These are phyloP conservation scores for Steinernema carpocapsae DNA, from an alignment of 2,888 invertebrate genomes.

Conservation along the genomic window DNA sequence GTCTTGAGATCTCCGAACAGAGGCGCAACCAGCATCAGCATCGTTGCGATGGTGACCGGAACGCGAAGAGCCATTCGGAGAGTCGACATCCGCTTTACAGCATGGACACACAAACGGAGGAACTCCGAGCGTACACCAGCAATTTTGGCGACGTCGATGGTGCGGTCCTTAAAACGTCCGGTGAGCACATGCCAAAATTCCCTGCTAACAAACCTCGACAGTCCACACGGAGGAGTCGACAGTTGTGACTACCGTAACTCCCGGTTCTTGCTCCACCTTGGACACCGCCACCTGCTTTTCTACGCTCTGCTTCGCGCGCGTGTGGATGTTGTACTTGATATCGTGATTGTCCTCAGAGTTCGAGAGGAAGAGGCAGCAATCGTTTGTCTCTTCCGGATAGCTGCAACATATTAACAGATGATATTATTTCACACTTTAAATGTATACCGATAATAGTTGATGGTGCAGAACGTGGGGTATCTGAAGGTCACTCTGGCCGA, in stretches of 20 bases:
- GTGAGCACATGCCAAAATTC: background rate
- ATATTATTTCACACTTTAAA: background rate
- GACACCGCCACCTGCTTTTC: conserved; percentile 48
- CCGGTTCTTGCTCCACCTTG: conserved; percentile 41
- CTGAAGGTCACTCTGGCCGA: conserved; percentile 56
- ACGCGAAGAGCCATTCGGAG: conserved; percentile 56
- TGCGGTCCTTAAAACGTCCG: conserved; percentile 44
- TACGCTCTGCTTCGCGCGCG: conserved; percentile 36
- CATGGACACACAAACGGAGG: conserved; percentile 59
- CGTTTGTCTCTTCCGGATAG: conserved; percentile 66
- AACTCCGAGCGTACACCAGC: conserved; percentile 41
- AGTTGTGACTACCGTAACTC: conserved; percentile 43
- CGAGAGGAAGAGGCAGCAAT: conserved; percentile 48
- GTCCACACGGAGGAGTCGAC: conserved; percentile 51
- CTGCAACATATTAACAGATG: conserved; percentile 41
- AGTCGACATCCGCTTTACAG: conserved; percentile 63
- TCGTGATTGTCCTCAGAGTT: conserved; percentile 44
- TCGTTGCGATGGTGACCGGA: conserved; percentile 60
- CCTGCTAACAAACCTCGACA: conserved; percentile 34
- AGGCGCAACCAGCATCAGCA: conserved; percentile 63
- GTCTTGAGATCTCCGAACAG: conserved; percentile 65
- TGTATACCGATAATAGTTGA: conserved; percentile 53
- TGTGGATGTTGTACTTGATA: conserved; percentile 49
- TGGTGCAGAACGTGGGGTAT: conserved; percentile 58
- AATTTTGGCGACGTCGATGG: conserved; percentile 44